Percentiles rank a stretch among this genome's conserved stretches.
Conservation (phyloP, 2,888 invertebrate species). For the Aspidiotus destructor region DNA sequence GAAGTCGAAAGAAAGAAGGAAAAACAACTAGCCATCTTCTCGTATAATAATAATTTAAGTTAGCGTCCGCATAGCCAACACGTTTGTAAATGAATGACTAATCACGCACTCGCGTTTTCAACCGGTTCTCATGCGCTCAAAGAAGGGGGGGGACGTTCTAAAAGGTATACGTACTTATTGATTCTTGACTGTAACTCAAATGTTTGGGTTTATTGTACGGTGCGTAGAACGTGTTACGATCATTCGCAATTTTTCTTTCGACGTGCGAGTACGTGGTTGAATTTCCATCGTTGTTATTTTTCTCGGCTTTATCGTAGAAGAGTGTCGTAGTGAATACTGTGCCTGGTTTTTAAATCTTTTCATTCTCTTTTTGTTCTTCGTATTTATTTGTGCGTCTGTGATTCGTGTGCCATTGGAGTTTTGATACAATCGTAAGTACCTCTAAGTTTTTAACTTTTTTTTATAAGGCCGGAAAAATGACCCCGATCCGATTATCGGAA, state of each 20-base stretch:
- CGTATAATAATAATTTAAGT: neutral
- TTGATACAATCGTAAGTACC: too few species aligned
- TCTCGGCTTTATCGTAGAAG: too few species aligned
- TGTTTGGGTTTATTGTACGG: slow-evolving; percentile 14
- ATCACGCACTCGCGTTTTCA: neutral
- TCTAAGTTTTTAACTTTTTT: too few species aligned
- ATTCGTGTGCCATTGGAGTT: too few species aligned
- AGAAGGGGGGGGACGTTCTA: neutral
- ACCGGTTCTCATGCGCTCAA: slow-evolving; percentile 12
- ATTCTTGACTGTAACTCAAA: neutral
- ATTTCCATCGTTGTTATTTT: too few species aligned
- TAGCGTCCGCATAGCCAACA: too few species aligned
- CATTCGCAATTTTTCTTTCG: neutral
- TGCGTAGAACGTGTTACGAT: neutral
- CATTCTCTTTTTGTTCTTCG: too few species aligned
- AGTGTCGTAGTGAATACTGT: too few species aligned
- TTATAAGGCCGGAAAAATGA: too few species aligned
- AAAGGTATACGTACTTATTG: neutral
- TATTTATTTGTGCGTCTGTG: too few species aligned
- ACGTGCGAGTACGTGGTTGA: neutral
- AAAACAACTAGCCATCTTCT: slow-evolving; percentile 2
- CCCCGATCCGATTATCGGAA: too few species aligned
- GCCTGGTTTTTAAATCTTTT: too few species aligned
- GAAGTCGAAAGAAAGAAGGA: neutral
- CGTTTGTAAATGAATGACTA: slow-evolving; percentile 8